Conservation (phyloP, 2,113 vertebrate species). For the Meles meles region DNA sequence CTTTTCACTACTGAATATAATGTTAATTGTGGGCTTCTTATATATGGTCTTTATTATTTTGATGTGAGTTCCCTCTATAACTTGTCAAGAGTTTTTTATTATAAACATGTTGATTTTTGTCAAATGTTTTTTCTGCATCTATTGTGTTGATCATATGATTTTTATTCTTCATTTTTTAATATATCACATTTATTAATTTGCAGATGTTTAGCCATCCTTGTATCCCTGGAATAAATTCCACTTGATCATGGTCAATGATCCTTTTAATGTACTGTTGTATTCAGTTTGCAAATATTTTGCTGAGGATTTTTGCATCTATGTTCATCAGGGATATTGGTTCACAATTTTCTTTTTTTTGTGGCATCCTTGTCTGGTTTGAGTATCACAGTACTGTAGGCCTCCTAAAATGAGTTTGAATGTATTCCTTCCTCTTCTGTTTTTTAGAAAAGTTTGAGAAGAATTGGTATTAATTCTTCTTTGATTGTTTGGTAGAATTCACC, state of each 20-base stretch:
- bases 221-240: not conserved
- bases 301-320: not conserved
- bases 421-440: not conserved
- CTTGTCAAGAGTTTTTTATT: not conserved
- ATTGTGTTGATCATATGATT: not conserved
- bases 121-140: not conserved
- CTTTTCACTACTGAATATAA: not conserved
- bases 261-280: not conserved
- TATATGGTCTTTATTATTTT: not conserved
- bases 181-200: not conserved
- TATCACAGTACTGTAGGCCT: not conserved
- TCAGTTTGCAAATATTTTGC: not conserved
- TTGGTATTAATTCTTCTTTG: not conserved
- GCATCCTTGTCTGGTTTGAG: not conserved
- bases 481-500: not conserved
- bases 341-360: not conserved
- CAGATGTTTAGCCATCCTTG: not conserved
- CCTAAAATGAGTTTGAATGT: not conserved
- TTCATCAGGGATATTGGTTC: not conserved
- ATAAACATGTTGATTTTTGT: not conserved
- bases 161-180: not conserved
- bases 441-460: not conserved
- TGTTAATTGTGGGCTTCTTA: not conserved
- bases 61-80: not conserved
- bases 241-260: not conserved